Conservation (phyloP, 2,113 vertebrate genomes). For the Macaca mulatta region DNA sequence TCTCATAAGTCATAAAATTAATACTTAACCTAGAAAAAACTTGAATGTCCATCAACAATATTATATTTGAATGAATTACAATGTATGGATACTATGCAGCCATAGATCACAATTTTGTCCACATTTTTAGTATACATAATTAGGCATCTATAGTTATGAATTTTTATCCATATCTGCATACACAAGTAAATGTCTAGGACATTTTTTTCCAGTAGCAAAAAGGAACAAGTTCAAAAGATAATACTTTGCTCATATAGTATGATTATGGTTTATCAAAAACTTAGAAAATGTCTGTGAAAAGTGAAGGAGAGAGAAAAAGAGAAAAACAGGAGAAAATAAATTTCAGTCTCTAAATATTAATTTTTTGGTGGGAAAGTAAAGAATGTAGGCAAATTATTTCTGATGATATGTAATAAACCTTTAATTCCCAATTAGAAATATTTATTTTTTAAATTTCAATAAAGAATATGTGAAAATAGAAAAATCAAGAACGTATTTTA, state of each 20-base stretch:
- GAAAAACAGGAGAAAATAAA: not conserved
- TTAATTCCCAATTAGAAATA: not conserved
- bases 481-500: not conserved
- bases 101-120: not conserved
- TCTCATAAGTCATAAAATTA: not conserved
- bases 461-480: not conserved
- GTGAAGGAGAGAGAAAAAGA: not conserved
- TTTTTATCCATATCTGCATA: not conserved
- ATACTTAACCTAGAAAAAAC: not conserved
- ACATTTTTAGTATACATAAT: not conserved
- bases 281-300: not conserved
- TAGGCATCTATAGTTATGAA: not conserved
- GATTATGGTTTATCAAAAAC: not conserved
- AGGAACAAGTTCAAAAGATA: not conserved
- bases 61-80: not conserved
- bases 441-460: not conserved
- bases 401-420: not conserved
- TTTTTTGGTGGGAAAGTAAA: not conserved
- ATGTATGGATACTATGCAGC: not conserved
- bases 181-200: not conserved
- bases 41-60: not conserved
- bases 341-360: not conserved
- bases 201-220: not conserved
- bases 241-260: not conserved
- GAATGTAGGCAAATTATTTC: not conserved